phyloP scores from a whole-genome alignment of 2,888 invertebrate genomes.

The Melanophora roralis region DNA sequence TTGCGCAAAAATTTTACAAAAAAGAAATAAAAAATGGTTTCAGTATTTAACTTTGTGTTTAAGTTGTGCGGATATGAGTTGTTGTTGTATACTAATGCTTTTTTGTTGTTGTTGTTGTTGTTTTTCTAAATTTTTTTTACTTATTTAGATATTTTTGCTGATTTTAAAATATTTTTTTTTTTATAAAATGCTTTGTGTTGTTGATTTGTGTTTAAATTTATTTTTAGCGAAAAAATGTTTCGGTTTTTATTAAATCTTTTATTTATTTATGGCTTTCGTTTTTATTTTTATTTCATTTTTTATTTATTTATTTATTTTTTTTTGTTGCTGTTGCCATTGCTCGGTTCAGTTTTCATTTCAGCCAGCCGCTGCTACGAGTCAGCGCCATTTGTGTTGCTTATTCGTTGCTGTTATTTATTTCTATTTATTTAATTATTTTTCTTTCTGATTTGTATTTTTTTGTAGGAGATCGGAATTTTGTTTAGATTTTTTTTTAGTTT shows the following conservation, averaged over 20 bases:
- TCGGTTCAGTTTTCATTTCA: neutral
- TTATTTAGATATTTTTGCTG: constrained; percentile 1
- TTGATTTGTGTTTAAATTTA: neutral
- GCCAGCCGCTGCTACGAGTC: neutral
- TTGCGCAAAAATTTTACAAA: constrained; percentile 11
- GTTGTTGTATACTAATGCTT: too few relatives aligned
- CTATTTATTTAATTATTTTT: neutral
- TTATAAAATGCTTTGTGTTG: neutral
- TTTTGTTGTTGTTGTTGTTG: neutral
- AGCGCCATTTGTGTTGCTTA: constrained; percentile 38
- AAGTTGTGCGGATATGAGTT: constrained; percentile 34
- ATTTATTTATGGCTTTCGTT: neutral
- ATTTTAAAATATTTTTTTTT: neutral
- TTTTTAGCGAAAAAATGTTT: neutral
- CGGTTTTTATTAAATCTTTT: neutral
- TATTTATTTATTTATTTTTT: neutral
- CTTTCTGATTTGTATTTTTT: constrained; percentile 39
- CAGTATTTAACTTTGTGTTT: constrained; percentile 31
- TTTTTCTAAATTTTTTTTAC: neutral
- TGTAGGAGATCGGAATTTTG: constrained; percentile 26
- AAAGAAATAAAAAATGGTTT: constrained; percentile 1
- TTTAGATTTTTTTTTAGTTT: constrained; percentile 4
- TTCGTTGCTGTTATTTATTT: neutral
- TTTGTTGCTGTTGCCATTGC: neutral
- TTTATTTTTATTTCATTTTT: neutral